Evolutionary conservation across 2,797 vertebrate genomes (phyloP).

Genomic region (Mallotus villosus): DNA sequence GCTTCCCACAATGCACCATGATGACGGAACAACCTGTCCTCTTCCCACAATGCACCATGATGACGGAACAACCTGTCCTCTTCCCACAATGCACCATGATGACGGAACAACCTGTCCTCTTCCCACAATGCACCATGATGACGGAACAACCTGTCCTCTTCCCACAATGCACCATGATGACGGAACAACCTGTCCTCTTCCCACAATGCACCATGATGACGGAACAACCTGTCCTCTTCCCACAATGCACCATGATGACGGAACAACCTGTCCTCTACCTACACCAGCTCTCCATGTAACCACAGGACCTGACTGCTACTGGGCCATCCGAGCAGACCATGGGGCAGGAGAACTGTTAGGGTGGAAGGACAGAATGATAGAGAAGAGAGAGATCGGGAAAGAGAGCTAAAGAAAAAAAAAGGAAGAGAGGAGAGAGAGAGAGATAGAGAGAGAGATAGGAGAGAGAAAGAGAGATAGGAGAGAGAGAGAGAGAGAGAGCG

Average conservation of each 20-base stretch:
- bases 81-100: neutral
- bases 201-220: neutral
- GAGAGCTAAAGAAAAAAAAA: no score
- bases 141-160: neutral
- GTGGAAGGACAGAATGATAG: neutral
- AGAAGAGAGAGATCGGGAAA: no score
- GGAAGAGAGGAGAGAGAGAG: neutral
- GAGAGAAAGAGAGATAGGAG: slow-evolving; percentile 9
- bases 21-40: neutral
- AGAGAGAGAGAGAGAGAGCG: slow-evolving; percentile 5
- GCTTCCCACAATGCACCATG: neutral
- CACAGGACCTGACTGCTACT: slow-evolving; percentile 18
- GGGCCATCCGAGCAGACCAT: slow-evolving; percentile 8
- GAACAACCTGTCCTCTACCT: neutral
- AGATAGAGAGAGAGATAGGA: slow-evolving; percentile 7
- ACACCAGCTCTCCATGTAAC: neutral
- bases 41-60: neutral
- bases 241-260: neutral
- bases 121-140: neutral
- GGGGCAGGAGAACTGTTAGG: slow-evolving; percentile 47
- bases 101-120: neutral
- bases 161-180: neutral
- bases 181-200: neutral
- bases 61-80: neutral
- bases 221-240: neutral